Evolutionary conservation across 2,888 invertebrate species (phyloP).

Genomic region (Mythimna impura): DNA sequence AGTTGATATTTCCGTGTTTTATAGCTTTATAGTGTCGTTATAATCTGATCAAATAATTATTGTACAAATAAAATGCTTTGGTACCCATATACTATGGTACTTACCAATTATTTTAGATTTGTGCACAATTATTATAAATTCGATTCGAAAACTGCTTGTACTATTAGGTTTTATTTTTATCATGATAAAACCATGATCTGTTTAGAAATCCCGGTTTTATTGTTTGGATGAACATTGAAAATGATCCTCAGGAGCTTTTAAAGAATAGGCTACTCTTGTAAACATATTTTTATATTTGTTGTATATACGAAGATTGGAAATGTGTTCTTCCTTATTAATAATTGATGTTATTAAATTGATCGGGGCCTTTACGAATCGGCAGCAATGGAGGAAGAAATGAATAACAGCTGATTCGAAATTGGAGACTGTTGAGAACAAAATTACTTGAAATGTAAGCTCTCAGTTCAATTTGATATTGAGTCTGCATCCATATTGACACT

Average conservation of each 20-base stretch:
- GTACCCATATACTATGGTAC: constrained; percentile 60
- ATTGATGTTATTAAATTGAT: constrained; percentile 63
- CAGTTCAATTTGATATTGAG: constrained; percentile 55
- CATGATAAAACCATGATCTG: constrained; percentile 63
- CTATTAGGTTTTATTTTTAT: constrained; percentile 62
- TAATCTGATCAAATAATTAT: constrained; percentile 54
- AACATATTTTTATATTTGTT: constrained; percentile 65
- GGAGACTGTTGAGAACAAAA: constrained; percentile 67
- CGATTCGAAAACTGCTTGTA: constrained; percentile 49
- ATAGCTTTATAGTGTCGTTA: constrained; percentile 64
- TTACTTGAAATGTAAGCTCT: constrained; percentile 54
- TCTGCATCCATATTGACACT: constrained; percentile 53
- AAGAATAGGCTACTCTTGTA: constrained; percentile 44
- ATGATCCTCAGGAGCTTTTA: constrained; percentile 51
- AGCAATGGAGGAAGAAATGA: constrained; percentile 47
- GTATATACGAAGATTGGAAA: constrained; percentile 55
- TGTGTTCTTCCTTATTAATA: constrained; percentile 56
- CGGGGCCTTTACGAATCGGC: constrained; percentile 69
- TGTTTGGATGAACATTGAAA: constrained; percentile 52
- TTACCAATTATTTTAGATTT: constrained; percentile 57
- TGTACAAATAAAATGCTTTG: constrained; percentile 59
- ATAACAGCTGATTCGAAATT: constrained; percentile 66
- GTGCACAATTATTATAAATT: constrained; percentile 53
- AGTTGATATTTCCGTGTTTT: constrained; percentile 62
- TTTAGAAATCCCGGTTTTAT: constrained; percentile 50